Evolutionary conservation across 2,797 vertebrate genomes (phyloP), one percentile per base, ranked within the genome.

Genomic region (Potorous gilbertii): DNA sequence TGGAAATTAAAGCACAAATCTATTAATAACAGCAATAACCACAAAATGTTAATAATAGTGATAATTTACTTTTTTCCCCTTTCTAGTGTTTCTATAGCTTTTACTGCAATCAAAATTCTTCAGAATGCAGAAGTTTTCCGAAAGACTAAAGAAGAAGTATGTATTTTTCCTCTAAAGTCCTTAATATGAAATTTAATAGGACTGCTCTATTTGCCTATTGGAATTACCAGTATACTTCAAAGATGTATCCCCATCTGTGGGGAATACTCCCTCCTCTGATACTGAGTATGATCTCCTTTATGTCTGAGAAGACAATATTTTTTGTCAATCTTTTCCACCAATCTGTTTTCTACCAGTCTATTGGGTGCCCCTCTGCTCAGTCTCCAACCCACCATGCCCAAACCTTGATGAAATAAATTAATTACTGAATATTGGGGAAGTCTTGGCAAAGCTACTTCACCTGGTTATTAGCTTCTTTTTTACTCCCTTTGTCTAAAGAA

Each of bases 81-180:
- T 95, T 97, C 94, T 96, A 99, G 99, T 97, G 98, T 98, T 97
- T 98, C 99, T 90, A 98, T 98, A 96, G 98, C 99, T 94, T 98
- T 98, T 95, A 99, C 99, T 95, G 98, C 99, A 57, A 98, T 99
- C 97, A 98, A 92, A 96, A 98, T 99, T 95, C 98, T 99, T 92
- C 99, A 99, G 97, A 99, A 99, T 4, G 99, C 99, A 92, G 98
- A 98, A 96, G 94, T 99, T 94, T 98, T 99, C 94, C 96, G 95
- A 4, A 96, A 92, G 94, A 87, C 3, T 28, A 27, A n/a, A 40
- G 10, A 27, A 95, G 98, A 4, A 92, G 98, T 98, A 98, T 57
- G 97, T 98, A 93, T 96, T 56, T 92, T 96, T n/a, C 92, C 3
- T 90, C 95, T 95, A 31, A 10, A 74, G 66, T 59, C 66, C 1